Conservation (phyloP, 2,888 invertebrate species). For the Pachydiplax longipennis region DNA sequence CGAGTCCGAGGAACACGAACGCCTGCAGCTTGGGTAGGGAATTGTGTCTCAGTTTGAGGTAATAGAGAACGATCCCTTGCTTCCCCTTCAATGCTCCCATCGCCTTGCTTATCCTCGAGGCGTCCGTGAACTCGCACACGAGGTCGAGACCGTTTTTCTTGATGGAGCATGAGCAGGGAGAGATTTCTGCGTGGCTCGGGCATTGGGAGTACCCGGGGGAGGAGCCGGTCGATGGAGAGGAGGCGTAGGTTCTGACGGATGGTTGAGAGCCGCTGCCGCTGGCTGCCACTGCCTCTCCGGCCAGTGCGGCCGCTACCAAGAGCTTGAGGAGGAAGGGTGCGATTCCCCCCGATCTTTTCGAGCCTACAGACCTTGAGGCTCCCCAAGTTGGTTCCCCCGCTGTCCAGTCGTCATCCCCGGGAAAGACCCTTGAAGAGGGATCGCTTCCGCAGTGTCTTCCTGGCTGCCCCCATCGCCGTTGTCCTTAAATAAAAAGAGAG, state of each 20-base stretch:
- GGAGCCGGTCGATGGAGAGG: slow-evolving; percentile 6
- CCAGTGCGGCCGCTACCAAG: slow-evolving; percentile 47
- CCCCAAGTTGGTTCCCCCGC: background rate
- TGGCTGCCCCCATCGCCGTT: background rate
- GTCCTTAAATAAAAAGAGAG: background rate
- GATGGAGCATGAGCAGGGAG: slow-evolving; percentile 83
- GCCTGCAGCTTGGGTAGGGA: slow-evolving; percentile 81
- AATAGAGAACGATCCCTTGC: slow-evolving; percentile 80
- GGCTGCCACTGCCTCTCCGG: slow-evolving; percentile 40
- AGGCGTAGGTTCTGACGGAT: slow-evolving; percentile 48
- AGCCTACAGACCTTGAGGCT: background rate
- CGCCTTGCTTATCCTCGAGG: slow-evolving; percentile 77
- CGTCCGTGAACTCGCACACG: slow-evolving; percentile 86
- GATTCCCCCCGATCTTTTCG: slow-evolving; percentile 21
- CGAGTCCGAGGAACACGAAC: slow-evolving; percentile 85
- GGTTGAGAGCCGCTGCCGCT: slow-evolving; percentile 47
- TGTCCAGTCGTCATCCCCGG: background rate
- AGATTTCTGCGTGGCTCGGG: slow-evolving; percentile 75
- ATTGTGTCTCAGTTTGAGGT: slow-evolving; percentile 86
- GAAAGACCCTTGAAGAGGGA: background rate
- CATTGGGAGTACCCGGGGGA: slow-evolving; percentile 61
- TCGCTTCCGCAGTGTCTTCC: background rate
- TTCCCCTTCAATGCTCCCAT: slow-evolving; percentile 84
- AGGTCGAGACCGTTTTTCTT: slow-evolving; percentile 90
- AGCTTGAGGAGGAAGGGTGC: slow-evolving; percentile 51